phyloP scores from a whole-genome alignment of 2,113 vertebrate genomes.

The Seriola dumerili region DNA sequence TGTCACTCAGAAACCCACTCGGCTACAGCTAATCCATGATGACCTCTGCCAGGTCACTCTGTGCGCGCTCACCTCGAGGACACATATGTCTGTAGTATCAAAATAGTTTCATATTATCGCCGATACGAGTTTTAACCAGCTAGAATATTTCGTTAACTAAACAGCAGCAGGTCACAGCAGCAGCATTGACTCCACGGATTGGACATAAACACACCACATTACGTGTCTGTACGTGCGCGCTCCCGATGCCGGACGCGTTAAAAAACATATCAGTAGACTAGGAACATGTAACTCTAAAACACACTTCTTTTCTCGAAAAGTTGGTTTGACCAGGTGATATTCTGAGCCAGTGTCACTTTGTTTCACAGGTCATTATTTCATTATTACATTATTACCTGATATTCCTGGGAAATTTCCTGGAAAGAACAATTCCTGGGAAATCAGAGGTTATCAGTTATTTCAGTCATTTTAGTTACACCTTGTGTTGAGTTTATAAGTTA shows the following conservation, averaged over 20 bases:
- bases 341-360: too few species aligned
- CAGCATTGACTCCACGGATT: constrained; percentile 31
- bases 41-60: constrained; percentile 30
- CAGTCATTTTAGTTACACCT: too few species aligned
- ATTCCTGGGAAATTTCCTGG: too few species aligned
- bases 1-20: constrained; percentile 50
- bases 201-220: constrained; percentile 72
- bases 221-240: constrained; percentile 63
- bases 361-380: too few species aligned
- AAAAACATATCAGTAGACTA: too few species aligned
- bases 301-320: too few species aligned
- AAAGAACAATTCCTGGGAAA: too few species aligned
- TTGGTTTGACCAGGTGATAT: too few species aligned
- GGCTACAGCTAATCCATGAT: constrained; percentile 64
- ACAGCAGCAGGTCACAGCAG: constrained; percentile 58
- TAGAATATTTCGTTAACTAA: constrained; percentile 36
- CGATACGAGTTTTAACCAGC: constrained; percentile 16
- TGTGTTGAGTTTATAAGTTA: too few species aligned
- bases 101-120: constrained; percentile 18
- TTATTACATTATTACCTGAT: too few species aligned
- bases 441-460: too few species aligned
- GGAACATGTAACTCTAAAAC: too few species aligned
- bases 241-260: neutral
- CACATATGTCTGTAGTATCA: constrained; percentile 7
- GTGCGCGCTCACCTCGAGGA: neutral